Evolutionary conservation across 2,797 vertebrate species (phyloP), one percentile per base, ranked within the genome.

Genomic region (Crenuchus spilurus): DNA sequence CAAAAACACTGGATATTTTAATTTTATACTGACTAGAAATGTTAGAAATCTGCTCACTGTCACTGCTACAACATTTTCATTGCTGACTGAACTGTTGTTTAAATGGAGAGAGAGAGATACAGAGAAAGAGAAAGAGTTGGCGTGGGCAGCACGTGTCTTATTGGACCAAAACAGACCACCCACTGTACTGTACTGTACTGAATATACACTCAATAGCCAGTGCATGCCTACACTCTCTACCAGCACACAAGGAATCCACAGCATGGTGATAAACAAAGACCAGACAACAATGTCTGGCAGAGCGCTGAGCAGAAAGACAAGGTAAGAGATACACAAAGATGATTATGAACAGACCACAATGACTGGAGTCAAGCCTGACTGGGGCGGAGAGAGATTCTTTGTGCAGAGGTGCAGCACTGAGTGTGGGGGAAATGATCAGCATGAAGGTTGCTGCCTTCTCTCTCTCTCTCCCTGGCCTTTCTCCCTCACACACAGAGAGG

Each of bases 151-250:
- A 39, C 35, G 57, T 74, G 55, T 54, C 62, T 72, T 78, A 58
- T 78, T 77, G 75, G 73, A 74, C 54, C 9, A 46, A 73, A 54
- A 57, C 61, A 76, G 73, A 76, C 73, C 70, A 44, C 65, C 65
- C 63, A 48, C 39, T 54, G 60, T 55, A 22, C 39, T 16, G 14
- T 33, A 62, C 75, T 60, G 65, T 66, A 7, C 42, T 71, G 80
- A 79, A 62, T 76, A 70, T 54, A 70, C 30, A 49, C 51, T 49
- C 57, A 31, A 54, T 24, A 62, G 28, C 31, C 62, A 26, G 44
- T 8, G 60, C 20, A 14, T 52, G 39, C 26, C 71, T 44, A 18
- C 61, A 77, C 26, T 58, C 55, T 48, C 31, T 10, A 26, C 30
- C 11, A 37, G 42, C 22, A 30, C 54, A 42, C 18, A 54, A 55